Conservation (phyloP, 2,888 invertebrate species). For the Quadroppia sp. region DNA sequence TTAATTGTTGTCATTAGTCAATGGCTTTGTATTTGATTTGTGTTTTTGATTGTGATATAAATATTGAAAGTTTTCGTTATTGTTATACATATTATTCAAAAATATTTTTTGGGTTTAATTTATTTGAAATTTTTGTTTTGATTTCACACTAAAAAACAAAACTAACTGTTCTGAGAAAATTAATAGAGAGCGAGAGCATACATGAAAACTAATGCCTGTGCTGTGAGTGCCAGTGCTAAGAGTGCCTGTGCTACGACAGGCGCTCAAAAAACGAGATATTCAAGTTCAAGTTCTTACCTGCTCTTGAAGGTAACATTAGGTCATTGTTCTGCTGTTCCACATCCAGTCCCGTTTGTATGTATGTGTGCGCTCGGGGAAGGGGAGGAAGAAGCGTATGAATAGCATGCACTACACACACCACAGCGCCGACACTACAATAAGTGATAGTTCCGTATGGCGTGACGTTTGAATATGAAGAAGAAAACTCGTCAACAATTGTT, state of each 20-base stretch:
- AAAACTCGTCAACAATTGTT: not conserved
- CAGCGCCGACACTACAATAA: conserved; percentile 1
- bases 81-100: no score
- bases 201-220: no score
- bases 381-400: conserved; percentile 12
- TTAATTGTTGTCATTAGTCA: not conserved
- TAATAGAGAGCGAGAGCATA: conserved; percentile 1
- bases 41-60: no score
- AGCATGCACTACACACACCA: not conserved
- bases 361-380: not conserved
- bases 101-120: no score
- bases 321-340: conserved; percentile 12
- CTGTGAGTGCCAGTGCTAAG: no score
- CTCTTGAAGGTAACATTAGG: conserved; percentile 5
- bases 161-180: not conserved
- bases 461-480: not conserved
- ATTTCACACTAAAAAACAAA: conserved; percentile 1
- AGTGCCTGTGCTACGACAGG: no score
- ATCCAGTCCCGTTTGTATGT: not conserved
- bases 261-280: not conserved
- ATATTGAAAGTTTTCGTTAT: no score
- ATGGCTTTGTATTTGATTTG: no score
- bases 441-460: conserved; percentile 26
- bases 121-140: no score
- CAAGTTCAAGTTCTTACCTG: not conserved